phyloP scores from a whole-genome alignment of 2,113 vertebrate genomes.

The Upupa epops region DNA sequence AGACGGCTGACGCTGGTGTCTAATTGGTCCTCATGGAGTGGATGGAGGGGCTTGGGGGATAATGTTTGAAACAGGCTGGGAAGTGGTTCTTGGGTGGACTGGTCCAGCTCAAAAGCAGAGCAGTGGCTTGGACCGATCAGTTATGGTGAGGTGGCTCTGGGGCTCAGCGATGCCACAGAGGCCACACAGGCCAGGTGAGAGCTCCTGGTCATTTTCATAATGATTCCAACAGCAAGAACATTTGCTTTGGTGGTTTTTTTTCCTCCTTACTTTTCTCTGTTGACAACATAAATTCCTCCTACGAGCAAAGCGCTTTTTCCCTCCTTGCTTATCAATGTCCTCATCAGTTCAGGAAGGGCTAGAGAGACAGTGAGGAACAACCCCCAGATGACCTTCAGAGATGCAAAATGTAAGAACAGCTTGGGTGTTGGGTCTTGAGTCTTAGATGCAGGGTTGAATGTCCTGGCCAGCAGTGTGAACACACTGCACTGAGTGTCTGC shows the following conservation, averaged over 20 bases:
- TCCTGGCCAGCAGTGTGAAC: neutral
- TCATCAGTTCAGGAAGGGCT: neutral
- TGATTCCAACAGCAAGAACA: neutral
- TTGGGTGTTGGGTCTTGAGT: neutral
- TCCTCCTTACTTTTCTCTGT: neutral
- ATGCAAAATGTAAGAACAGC: neutral
- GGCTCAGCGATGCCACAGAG: accelerated
- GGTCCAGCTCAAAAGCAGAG: neutral
- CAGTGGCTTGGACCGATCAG: accelerated
- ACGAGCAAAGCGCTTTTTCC: neutral
- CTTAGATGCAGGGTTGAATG: neutral
- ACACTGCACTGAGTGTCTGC: neutral
- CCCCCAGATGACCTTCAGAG: neutral
- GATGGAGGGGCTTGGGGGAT: neutral
- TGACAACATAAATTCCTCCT: neutral
- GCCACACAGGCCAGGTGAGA: neutral
- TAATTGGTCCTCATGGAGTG: neutral
- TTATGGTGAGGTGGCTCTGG: neutral
- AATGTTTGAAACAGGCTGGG: neutral
- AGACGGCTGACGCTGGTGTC: neutral
- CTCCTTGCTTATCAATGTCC: neutral
- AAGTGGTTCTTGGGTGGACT: neutral
- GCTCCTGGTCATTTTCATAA: neutral
- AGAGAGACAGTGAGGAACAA: neutral
- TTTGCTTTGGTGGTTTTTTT: neutral